phyloP scores from a whole-genome alignment of 2,113 vertebrate genomes.

The Prinia subflava region DNA sequence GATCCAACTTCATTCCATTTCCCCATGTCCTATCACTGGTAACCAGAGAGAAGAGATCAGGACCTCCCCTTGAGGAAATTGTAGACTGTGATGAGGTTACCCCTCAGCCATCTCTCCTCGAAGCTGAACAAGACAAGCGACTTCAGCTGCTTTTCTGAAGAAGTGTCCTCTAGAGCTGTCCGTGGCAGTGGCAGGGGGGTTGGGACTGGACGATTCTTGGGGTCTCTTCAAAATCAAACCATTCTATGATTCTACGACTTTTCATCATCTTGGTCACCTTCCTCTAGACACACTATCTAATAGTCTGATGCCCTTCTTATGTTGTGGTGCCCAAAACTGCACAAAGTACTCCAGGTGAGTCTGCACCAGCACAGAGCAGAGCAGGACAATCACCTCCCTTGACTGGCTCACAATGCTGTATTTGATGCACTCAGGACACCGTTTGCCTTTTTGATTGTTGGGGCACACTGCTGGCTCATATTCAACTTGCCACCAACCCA shows the following conservation, averaged over 20 bases:
- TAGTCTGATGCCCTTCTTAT: neutral
- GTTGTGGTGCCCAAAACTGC: neutral
- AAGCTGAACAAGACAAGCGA: neutral
- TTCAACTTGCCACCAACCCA: neutral
- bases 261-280: neutral
- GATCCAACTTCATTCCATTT: neutral
- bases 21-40: neutral
- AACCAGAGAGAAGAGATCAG: neutral
- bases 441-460: accelerated
- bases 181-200: accelerated
- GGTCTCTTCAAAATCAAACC: neutral
- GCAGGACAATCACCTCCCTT: neutral
- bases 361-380: neutral
- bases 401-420: neutral
- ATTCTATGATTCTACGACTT: neutral
- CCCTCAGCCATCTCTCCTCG: neutral
- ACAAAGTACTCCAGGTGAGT: neutral
- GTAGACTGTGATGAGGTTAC: neutral
- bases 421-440: neutral
- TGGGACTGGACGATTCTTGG: too few relatives aligned
- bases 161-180: neutral
- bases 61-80: neutral
- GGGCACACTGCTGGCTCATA: neutral
- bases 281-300: neutral
- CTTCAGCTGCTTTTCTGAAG: neutral